Conservation (phyloP, 2,113 vertebrate genomes). For the Aplodontia rufa region DNA sequence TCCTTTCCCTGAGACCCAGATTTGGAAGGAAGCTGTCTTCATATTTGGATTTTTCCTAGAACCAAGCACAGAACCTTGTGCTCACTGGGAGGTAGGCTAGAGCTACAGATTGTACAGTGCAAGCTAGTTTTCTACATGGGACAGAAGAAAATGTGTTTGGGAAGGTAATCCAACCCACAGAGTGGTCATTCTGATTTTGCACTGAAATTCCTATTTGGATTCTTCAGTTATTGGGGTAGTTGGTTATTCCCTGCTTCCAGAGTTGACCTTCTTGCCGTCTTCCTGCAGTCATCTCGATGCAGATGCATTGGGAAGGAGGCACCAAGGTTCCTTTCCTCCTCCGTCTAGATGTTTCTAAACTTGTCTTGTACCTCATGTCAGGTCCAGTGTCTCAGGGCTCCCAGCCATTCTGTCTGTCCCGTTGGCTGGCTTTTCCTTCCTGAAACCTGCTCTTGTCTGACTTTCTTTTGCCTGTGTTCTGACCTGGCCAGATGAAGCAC, state of each 20-base stretch:
- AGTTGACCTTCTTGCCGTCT: background rate
- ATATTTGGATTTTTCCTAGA: background rate
- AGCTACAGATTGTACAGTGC: rapidly evolving
- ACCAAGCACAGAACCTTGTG: background rate
- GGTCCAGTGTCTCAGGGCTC: background rate
- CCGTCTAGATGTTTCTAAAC: slow-evolving; percentile 47
- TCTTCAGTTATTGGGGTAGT: background rate
- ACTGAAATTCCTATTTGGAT: background rate
- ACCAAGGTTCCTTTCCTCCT: background rate
- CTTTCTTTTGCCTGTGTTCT: background rate
- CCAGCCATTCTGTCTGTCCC: background rate
- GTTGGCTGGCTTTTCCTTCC: background rate
- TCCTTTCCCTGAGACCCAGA: background rate
- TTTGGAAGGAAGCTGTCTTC: background rate
- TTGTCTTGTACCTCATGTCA: background rate
- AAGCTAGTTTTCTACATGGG: background rate
- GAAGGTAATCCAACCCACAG: background rate
- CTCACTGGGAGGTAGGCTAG: background rate
- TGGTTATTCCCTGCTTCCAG: background rate
- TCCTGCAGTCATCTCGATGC: background rate
- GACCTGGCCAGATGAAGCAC: background rate
- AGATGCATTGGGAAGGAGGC: background rate
- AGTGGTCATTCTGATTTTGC: background rate
- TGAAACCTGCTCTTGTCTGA: too few relatives aligned
- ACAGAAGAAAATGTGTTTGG: rapidly evolving